phyloP scores from a whole-genome alignment of 2,888 invertebrate genomes.

The Caradrina kadenii region DNA sequence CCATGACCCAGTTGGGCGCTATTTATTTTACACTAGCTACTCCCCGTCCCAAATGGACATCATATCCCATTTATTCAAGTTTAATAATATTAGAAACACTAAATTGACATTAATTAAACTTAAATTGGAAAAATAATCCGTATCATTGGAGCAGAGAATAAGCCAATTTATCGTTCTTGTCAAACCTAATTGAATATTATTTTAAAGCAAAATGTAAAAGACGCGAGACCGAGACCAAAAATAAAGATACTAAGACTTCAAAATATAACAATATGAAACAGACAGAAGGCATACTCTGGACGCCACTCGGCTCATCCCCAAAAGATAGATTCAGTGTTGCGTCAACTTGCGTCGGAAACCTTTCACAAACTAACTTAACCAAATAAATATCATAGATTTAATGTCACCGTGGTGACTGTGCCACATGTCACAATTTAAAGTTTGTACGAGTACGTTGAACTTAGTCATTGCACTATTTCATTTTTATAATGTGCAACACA shows the following conservation, averaged over 20 bases:
- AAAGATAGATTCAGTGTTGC: neutral
- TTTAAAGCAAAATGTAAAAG: conserved; percentile 16
- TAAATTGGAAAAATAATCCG: neutral
- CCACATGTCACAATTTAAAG: neutral
- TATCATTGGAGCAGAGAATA: neutral
- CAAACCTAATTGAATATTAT: conserved; percentile 38
- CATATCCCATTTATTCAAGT: neutral
- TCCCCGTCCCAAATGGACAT: neutral
- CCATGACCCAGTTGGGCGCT: conserved; percentile 35
- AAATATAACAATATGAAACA: neutral
- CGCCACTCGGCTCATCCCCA: too few relatives aligned
- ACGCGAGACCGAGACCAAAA: conserved; percentile 29
- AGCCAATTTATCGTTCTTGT: neutral
- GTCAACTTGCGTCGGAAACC: neutral
- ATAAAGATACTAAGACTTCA: conserved; percentile 30
- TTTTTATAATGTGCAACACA: neutral
- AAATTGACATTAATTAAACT: neutral
- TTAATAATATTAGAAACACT: neutral
- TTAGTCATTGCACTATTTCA: neutral
- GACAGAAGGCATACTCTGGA: conserved; percentile 27
- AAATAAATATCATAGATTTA: neutral
- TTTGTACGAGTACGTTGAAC: neutral
- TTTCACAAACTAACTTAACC: neutral
- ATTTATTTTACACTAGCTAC: neutral
- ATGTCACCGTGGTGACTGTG: neutral